Evolutionary conservation across 2,113 vertebrate genomes (phyloP).

Genomic region (Neotragus pygmaeus): DNA sequence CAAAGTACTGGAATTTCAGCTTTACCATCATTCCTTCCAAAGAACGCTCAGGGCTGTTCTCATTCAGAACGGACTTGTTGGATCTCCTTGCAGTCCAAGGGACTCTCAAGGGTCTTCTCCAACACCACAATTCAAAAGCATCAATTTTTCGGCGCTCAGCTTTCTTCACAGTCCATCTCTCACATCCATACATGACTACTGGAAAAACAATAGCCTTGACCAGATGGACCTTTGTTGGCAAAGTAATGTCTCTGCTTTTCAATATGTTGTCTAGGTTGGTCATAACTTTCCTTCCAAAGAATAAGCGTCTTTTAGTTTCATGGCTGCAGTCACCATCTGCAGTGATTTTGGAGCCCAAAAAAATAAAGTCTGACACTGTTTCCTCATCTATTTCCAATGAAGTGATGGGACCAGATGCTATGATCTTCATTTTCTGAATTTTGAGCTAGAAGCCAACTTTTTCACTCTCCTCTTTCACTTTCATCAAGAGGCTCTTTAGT

Average conservation of each 20-base stretch:
- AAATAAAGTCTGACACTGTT: neutral
- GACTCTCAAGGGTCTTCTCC: neutral
- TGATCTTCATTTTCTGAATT: neutral
- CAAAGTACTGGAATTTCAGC: no score
- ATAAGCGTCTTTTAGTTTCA: rapidly evolving
- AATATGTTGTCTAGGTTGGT: neutral
- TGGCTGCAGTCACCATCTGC: neutral
- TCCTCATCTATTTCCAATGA: neutral
- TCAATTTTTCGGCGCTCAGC: neutral
- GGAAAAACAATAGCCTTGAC: neutral
- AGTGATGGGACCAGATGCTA: neutral
- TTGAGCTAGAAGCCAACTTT: neutral
- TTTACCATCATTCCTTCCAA: no score
- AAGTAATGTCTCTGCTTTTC: neutral
- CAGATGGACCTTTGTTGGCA: neutral
- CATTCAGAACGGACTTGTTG: neutral
- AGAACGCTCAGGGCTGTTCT: no score
- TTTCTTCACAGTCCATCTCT: neutral
- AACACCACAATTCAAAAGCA: neutral
- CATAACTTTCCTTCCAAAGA: neutral
- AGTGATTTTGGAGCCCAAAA: neutral
- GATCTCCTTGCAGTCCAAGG: neutral
- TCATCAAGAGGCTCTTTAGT: neutral
- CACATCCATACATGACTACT: neutral
- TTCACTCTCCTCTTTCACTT: neutral